A percentile compares a stretch with the other conserved stretches of the same genome.
phyloP scores from a whole-genome alignment of 2,888 invertebrate species.

The Zaprionus lineosus region DNA sequence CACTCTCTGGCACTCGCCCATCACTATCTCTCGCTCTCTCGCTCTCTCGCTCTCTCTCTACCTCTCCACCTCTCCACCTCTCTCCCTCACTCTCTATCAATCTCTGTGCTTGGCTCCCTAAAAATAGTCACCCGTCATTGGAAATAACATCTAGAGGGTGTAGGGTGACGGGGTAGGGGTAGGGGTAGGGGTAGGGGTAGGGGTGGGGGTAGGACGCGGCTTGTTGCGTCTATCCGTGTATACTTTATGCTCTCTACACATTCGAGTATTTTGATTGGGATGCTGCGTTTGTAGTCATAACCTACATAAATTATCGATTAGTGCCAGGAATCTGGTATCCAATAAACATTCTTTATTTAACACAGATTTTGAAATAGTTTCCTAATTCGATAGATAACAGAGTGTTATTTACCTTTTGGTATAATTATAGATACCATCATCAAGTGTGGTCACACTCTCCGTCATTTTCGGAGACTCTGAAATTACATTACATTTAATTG shows the following conservation, averaged over 20 bases:
- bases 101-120: slow-evolving; percentile 15
- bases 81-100: slow-evolving; percentile 3
- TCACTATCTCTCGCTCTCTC: not conserved
- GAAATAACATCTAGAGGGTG: slow-evolving; percentile 4
- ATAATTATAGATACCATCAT: no score
- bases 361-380: no score
- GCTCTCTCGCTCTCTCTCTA: not conserved
- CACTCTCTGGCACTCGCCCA: not conserved
- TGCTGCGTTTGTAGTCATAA: slow-evolving; percentile 16
- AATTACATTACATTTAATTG: no score
- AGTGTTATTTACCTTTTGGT: no score
- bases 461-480: no score
- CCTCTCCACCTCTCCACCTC: not conserved
- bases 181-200: no score
- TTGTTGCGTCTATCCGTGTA: not conserved
- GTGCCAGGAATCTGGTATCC: slow-evolving; percentile 23
- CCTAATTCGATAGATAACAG: no score
- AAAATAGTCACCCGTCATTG: slow-evolving; percentile 39
- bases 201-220: not conserved
- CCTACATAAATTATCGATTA: slow-evolving; percentile 41
- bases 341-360: slow-evolving; percentile 8
- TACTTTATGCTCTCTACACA: slow-evolving; percentile 11
- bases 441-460: no score
- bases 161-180: not conserved
- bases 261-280: slow-evolving; percentile 30